Conservation (phyloP, 64 coral and sea anemone genomes). For the Montipora efflorescens region DNA sequence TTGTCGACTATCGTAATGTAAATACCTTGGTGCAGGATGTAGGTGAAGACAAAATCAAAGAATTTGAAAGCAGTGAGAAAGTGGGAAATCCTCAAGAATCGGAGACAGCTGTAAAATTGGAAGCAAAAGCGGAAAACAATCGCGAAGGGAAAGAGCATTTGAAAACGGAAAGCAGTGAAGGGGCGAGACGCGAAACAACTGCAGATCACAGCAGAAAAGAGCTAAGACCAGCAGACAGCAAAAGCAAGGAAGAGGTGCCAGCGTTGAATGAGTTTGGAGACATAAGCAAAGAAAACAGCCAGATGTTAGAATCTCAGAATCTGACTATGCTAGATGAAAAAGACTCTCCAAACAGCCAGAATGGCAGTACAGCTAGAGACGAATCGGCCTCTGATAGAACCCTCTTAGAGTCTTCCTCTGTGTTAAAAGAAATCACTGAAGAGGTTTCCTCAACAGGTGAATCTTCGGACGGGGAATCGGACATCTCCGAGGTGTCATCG, state of each 20-base stretch:
- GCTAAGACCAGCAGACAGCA: not conserved
- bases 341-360: not conserved
- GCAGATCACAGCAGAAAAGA: not conserved
- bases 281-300: not conserved
- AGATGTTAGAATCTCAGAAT: not conserved
- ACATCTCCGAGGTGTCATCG: constrained; percentile 92
- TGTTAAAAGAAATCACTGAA: not conserved
- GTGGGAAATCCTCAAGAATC: not conserved
- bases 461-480: constrained; percentile 74
- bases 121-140: not conserved
- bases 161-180: not conserved
- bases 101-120: not conserved
- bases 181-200: too few species aligned
- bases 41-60: not conserved
- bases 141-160: not conserved
- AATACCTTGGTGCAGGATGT: not conserved
- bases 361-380: not conserved
- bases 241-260: not conserved
- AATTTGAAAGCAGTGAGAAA: not conserved
- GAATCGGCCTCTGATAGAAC: not conserved
- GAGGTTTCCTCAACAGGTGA: constrained; percentile 16
- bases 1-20: not conserved
- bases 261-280: not conserved
- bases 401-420: not conserved
- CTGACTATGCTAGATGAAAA: not conserved